Conservation (phyloP, 2,113 vertebrate species). For the Melanerpes aurifrons region DNA sequence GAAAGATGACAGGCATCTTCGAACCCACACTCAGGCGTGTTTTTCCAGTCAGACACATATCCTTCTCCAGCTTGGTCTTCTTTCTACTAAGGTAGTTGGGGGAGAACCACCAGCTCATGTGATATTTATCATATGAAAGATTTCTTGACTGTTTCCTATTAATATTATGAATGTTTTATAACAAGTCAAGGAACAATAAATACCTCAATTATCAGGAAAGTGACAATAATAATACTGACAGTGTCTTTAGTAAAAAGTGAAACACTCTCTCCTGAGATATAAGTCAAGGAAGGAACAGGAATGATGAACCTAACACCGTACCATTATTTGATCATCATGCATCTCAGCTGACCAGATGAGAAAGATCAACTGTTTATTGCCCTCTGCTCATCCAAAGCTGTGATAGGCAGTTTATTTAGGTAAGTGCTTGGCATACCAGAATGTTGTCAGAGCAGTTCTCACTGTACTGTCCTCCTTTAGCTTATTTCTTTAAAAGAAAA, state of each 20-base stretch:
- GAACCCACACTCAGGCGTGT: conserved; percentile 15
- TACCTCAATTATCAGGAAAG: conserved; percentile 59
- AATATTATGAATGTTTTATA: conserved; percentile 31
- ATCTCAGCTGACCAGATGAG: conserved; percentile 58
- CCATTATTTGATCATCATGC: conserved; percentile 67
- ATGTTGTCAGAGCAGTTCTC: conserved; percentile 51
- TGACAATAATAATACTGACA: conserved; percentile 81
- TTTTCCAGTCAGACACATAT: conserved; percentile 39
- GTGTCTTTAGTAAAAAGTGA: conserved; percentile 56
- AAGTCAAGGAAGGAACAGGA: conserved; percentile 41
- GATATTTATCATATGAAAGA: neutral
- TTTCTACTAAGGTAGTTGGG: neutral
- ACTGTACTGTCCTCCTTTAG: conserved; percentile 43
- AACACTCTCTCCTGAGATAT: conserved; percentile 78
- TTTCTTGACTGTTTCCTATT: conserved; percentile 17
- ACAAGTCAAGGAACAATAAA: conserved; percentile 56
- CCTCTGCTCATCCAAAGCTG: conserved; percentile 50
- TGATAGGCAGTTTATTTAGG: conserved; percentile 30
- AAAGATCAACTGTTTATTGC: conserved; percentile 17
- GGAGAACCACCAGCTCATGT: neutral
- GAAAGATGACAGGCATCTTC: conserved; percentile 7
- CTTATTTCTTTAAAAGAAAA: conserved; percentile 19
- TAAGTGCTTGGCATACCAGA: conserved; percentile 51
- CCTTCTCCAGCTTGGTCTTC: conserved; percentile 37
- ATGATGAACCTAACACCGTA: conserved; percentile 71